Evolutionary conservation across 2,888 invertebrate species (phyloP).

Genomic region (Belgica antarctica): DNA sequence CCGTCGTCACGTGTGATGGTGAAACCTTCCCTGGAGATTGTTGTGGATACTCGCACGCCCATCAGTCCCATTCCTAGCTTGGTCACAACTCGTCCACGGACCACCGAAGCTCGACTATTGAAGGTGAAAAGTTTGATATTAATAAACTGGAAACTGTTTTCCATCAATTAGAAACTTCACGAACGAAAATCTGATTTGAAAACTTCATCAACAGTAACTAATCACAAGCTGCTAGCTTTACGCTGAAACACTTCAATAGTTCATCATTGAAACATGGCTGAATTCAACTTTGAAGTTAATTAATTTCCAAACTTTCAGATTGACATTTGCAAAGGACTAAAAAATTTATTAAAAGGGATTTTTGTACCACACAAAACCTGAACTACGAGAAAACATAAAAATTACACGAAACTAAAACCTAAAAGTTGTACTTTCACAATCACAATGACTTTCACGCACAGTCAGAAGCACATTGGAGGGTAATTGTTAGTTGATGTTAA

Average conservation of each 20-base stretch:
- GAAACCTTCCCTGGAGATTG: constrained; percentile 92
- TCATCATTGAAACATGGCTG: too few species aligned
- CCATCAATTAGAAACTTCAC: too few species aligned
- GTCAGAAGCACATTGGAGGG: constrained; percentile 14
- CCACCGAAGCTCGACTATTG: constrained; percentile 91
- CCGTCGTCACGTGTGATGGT: constrained; percentile 89
- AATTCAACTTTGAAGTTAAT: neutral
- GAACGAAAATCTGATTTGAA: too few species aligned
- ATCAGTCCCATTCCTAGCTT: constrained; percentile 89
- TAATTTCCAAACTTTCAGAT: neutral
- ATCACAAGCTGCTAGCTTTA: too few species aligned
- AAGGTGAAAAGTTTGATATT: constrained; percentile 45
- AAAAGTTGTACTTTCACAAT: constrained; percentile 13
- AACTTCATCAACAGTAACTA: too few species aligned
- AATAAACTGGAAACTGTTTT: constrained; percentile 34
- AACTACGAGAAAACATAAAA: neutral
- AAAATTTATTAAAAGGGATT: neutral
- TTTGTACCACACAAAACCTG: neutral
- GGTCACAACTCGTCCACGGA: constrained; percentile 91
- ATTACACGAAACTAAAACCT: neutral
- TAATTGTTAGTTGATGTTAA: constrained; percentile 9
- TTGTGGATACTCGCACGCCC: constrained; percentile 93
- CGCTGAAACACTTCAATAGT: too few species aligned
- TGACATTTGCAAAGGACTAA: neutral
- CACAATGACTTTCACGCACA: constrained; percentile 24